A percentile compares a stretch with the other conserved stretches of the same genome.
Conservation (phyloP, 64 coral and sea anemone genomes). For the Acropora yongei region DNA sequence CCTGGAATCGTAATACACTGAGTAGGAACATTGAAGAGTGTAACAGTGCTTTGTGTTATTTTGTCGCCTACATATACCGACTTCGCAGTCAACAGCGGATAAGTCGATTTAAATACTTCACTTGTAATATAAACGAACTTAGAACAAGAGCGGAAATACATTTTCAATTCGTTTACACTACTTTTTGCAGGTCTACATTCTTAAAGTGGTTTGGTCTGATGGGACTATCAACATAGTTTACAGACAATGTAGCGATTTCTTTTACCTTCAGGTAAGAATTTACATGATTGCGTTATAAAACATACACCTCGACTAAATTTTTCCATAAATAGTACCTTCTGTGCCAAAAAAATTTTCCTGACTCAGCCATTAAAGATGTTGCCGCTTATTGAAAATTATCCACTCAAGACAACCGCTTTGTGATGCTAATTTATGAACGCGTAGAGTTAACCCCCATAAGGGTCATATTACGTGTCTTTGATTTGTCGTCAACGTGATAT, state of each 20-base stretch:
- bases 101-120: too few species aligned
- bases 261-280: constrained; percentile 52
- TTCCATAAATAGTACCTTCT: not conserved
- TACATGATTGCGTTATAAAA: not conserved
- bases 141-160: not conserved
- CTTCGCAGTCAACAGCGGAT: too few species aligned
- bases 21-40: too few species aligned
- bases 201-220: constrained; percentile 79
- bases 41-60: too few species aligned
- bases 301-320: not conserved
- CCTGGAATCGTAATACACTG: too few species aligned
- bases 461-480: not conserved
- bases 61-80: too few species aligned
- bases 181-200: constrained; percentile 62
- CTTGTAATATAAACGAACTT: too few species aligned
- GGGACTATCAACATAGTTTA: constrained; percentile 79
- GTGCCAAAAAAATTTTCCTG: not conserved
- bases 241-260: constrained; percentile 75
- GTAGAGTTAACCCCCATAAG: not conserved
- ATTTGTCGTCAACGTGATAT: too few species aligned
- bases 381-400: not conserved
- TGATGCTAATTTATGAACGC: not conserved
- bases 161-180: not conserved
- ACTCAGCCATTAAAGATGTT: constrained; percentile 9
- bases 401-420: not conserved